Conservation (phyloP, 2,113 vertebrate genomes). For the Tychaedon coryphoeus region DNA sequence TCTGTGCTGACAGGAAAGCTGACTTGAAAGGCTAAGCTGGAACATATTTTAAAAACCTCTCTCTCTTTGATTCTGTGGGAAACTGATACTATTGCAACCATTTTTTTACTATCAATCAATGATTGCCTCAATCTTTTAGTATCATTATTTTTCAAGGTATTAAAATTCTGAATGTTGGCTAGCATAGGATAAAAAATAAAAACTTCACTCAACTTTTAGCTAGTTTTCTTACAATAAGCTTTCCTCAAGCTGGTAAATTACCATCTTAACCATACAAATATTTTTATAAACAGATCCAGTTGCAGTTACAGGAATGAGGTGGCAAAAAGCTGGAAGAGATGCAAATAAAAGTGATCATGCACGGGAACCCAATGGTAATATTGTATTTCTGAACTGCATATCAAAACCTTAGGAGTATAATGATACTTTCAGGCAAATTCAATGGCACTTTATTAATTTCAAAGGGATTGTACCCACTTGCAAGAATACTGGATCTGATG, state of each 20-base stretch:
- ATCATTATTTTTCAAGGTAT: not conserved
- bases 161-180: not conserved
- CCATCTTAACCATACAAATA: not conserved
- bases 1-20: not conserved
- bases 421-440: not conserved
- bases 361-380: not conserved
- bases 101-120: not conserved
- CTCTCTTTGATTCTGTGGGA: not conserved
- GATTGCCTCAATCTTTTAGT: not conserved
- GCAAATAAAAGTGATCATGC: not conserved
- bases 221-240: not conserved
- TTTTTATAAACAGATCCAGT: not conserved
- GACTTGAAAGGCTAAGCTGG: not conserved
- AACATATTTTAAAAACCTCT: not conserved
- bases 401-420: not conserved
- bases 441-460: not conserved
- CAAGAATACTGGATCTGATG: not conserved
- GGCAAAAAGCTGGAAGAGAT: not conserved
- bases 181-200: not conserved
- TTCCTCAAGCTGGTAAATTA: not conserved
- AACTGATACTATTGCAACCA: not conserved
- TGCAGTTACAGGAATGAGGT: not conserved
- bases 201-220: not conserved
- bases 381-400: not conserved
- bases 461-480: not conserved